Conservation (phyloP, 1,140 invertebrate species). For the fruit fly (Drosophila melanogaster) region Release_6_plus_ISO1_MT NT_033777.3:16243001-16243500, state of each 20-base stretch:
- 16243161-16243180: conserved; percentile 60
- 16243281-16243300: conserved; percentile 66
- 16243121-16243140: conserved; percentile 48
- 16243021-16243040: conserved; percentile 2
- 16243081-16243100: conserved; percentile 53
- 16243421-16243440: too few species aligned
- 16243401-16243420: neutral
- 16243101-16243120: conserved; percentile 63
- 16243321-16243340: conserved; percentile 72
- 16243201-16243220: conserved; percentile 39
- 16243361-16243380: neutral
- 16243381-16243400: neutral
- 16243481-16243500: too few species aligned
- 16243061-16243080: conserved; percentile 23
- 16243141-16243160: conserved; percentile 37
- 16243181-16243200: conserved; percentile 37
- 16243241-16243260: conserved; percentile 33
- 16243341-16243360: neutral
- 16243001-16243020: conserved; percentile 10
- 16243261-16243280: conserved; percentile 50
- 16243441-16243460: too few species aligned
- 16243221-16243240: conserved; percentile 38
- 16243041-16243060: neutral
- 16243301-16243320: conserved; percentile 77
- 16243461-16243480: neutral